Evolutionary conservation across 2,888 invertebrate species (phyloP), one percentile per base, ranked within the genome.

Genomic region (Oxycera nigricornis): DNA sequence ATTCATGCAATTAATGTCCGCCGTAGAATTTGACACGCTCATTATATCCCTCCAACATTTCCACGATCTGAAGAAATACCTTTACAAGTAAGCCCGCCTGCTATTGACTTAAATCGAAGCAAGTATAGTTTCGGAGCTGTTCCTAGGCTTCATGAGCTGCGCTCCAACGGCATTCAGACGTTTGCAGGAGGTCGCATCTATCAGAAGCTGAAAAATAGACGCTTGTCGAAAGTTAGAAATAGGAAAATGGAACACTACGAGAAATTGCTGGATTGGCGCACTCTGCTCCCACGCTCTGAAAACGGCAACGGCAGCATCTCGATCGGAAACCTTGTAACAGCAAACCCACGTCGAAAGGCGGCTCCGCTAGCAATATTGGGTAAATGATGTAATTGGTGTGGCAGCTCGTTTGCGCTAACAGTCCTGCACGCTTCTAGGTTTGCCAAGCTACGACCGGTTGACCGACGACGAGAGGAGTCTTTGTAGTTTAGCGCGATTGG

Each of bases 401-500:
- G 17, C 9, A 50, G 9, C 17, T 50, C 17, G 11, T 14, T 41
- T 41, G n/a, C 55, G 90, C 94, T 76, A 80, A n/a, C n/a, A n/a
- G n/a, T n/a, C n/a, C n/a, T n/a, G n/a, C n/a, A n/a, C n/a, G n/a
- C n/a, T n/a, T n/a, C n/a, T 88, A 70, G 94, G 93, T 78, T 84
- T 95, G 76, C 94, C 95, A 0, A 92, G 92, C 0, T 95, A 90
- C 82, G 91, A 92, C 35, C 90, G 90, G 76, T 86, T 96, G n/a
- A 87, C 88, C 39, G 85, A 88, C 11, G 86, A 89, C 35, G 96
- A 97, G 82, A 90, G 89, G 77, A 90, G 91, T 65, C 86, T 96
- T 3, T 96, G 96, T 82, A 92, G 94, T 0, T 88, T 86, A 59
- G 87, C 91, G 3, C 88, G 96, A 77, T 85, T 97, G 24, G 86